These are phyloP conservation scores for Acanthosepion pharaonis DNA, from an alignment of 2,888 invertebrate species.

Conservation along the genomic window DNA sequence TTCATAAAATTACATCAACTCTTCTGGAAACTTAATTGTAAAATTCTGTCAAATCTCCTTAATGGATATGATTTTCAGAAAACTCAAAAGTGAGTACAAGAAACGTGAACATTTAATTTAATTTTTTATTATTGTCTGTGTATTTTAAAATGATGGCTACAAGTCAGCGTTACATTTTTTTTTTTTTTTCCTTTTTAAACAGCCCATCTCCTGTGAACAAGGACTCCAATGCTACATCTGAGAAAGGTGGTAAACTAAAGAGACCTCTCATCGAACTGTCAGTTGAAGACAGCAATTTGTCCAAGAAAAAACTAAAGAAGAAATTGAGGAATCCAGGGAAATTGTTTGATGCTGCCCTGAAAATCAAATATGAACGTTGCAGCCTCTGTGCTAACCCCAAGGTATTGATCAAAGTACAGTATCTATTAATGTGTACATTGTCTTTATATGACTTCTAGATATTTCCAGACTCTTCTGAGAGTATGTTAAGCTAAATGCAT, in stretches of 20 bases:
- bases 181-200: constrained; percentile 44
- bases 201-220: not conserved
- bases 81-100: too few relatives aligned
- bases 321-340: constrained; percentile 84
- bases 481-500: not conserved
- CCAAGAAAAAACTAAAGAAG: constrained; percentile 90
- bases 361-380: constrained; percentile 66
- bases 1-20: too few relatives aligned
- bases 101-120: too few relatives aligned
- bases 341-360: constrained; percentile 66
- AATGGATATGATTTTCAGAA: too few relatives aligned
- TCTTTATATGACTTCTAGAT: not conserved
- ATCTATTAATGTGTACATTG: not conserved
- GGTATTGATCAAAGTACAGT: constrained; percentile 55
- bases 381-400: constrained; percentile 64
- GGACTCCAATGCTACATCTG: not conserved
- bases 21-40: too few relatives aligned
- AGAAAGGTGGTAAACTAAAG: constrained; percentile 50
- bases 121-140: too few relatives aligned
- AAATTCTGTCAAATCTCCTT: too few relatives aligned
- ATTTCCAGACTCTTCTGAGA: not conserved
- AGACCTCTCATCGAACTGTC: constrained; percentile 62
- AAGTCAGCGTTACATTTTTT: not conserved
- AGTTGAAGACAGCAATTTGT: constrained; percentile 73
- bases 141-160: not conserved